phyloP scores from a whole-genome alignment of 2,113 vertebrate species.

The Bufo bufo region DNA sequence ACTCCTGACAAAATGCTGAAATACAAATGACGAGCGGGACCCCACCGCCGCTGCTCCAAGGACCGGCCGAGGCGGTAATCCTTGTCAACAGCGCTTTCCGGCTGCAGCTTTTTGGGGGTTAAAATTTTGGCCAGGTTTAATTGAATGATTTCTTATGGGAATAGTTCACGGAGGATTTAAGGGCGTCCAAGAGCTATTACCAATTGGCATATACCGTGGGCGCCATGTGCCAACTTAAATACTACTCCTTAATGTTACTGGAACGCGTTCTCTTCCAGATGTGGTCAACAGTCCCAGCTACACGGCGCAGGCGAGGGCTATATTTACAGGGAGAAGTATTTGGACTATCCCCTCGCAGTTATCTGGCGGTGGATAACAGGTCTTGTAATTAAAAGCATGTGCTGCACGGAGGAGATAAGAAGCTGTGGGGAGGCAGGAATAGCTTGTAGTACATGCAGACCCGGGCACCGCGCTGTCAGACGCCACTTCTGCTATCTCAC shows the following conservation, averaged over 20 bases:
- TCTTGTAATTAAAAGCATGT: conserved; percentile 63
- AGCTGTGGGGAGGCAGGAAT: conserved; percentile 19
- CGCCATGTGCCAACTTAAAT: conserved; percentile 84
- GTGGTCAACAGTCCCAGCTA: conserved; percentile 77
- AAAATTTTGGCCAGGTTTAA: conserved; percentile 84
- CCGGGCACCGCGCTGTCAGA: not conserved
- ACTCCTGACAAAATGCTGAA: conserved; percentile 11
- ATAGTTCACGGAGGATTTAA: conserved; percentile 74
- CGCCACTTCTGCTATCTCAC: conserved; percentile 23
- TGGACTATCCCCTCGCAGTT: conserved; percentile 66
- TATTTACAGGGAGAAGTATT: conserved; percentile 75
- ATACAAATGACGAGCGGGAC: not conserved
- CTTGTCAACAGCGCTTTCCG: not conserved
- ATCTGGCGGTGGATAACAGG: conserved; percentile 69
- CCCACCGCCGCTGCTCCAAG: not conserved
- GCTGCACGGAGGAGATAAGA: conserved; percentile 12
- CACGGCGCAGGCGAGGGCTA: conserved; percentile 77
- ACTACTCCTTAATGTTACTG: conserved; percentile 78
- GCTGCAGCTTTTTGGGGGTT: conserved; percentile 2
- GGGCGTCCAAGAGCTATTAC: conserved; percentile 84
- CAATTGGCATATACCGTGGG: conserved; percentile 80
- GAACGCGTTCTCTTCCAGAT: conserved; percentile 79
- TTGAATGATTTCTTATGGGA: conserved; percentile 87
- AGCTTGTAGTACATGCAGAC: conserved; percentile 26
- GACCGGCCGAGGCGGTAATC: not conserved